Conservation (phyloP, 2,113 vertebrate species). For the Catharus minimus region DNA sequence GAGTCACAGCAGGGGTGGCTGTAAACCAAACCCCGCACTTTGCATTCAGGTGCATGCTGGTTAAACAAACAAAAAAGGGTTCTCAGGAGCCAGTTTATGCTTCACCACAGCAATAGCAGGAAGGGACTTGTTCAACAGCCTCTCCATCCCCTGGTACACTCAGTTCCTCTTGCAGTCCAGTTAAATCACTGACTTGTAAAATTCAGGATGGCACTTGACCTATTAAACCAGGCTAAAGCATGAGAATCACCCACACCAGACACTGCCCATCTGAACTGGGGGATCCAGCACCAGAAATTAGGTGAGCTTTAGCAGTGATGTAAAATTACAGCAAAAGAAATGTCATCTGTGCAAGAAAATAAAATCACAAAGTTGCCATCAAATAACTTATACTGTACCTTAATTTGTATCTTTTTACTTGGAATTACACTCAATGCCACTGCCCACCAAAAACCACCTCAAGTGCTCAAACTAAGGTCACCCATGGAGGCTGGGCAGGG, state of each 20-base stretch:
- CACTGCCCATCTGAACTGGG: not conserved
- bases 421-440: fast-evolving
- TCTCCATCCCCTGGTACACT: fast-evolving
- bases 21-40: fast-evolving
- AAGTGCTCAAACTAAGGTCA: fast-evolving
- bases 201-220: not conserved
- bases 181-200: not conserved
- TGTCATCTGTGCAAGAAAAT: not conserved
- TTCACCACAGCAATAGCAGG: not conserved
- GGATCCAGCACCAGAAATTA: not conserved
- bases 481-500: fast-evolving
- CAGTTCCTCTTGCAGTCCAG: not conserved
- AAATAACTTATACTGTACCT: too few relatives aligned
- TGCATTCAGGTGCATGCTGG: not conserved
- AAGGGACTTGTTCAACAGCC: not conserved
- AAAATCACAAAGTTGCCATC: not conserved
- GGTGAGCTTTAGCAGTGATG: not conserved
- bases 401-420: not conserved
- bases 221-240: not conserved
- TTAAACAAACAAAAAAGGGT: not conserved
- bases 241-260: fast-evolving
- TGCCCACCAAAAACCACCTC: not conserved
- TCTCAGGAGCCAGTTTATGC: not conserved
- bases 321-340: not conserved
- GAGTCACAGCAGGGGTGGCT: not conserved